Percentiles rank a stretch among this genome's conserved stretches.
These are phyloP conservation scores for Datnioides undecimradiatus DNA, from an alignment of 2,113 vertebrate species.

Conservation along the genomic window DNA sequence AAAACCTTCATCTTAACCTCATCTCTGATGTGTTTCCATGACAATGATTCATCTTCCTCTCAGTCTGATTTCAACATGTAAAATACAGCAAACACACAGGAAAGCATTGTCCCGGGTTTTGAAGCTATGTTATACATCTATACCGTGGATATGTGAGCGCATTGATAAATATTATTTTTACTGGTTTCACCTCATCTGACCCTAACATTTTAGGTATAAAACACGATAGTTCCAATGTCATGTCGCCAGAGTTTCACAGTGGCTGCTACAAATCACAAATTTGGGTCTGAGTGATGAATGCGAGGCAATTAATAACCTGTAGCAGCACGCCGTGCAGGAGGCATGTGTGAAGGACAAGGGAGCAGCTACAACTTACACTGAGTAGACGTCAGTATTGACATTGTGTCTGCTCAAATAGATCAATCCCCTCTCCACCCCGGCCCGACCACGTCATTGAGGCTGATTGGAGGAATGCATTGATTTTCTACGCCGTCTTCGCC, in stretches of 20 bases:
- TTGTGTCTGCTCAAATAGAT: constrained; percentile 74
- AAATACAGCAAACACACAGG: neutral
- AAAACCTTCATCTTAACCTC: neutral
- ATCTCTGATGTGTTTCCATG: neutral
- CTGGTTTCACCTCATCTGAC: neutral
- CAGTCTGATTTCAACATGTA: too few relatives aligned
- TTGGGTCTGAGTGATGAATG: constrained; percentile 28
- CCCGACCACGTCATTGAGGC: constrained; percentile 58
- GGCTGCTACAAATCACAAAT: constrained; percentile 16
- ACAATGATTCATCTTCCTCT: neutral
- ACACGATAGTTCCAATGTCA: neutral
- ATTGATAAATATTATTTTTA: neutral
- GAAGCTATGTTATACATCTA: too few relatives aligned
- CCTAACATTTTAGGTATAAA: neutral
- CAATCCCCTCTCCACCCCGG: constrained; percentile 48
- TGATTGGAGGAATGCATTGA: constrained; percentile 67
- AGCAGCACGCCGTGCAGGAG: constrained; percentile 23
- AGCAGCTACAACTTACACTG: constrained; percentile 67
- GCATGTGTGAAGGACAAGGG: constrained; percentile 69
- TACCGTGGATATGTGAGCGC: too few relatives aligned
- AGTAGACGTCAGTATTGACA: constrained; percentile 73
- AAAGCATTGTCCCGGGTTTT: neutral
- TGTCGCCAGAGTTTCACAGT: neutral
- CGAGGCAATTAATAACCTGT: constrained; percentile 46
- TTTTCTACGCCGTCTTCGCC: constrained; percentile 47